Evolutionary conservation across 2,797 vertebrate species (phyloP).

Genomic region (Brachyalestes nurse): DNA sequence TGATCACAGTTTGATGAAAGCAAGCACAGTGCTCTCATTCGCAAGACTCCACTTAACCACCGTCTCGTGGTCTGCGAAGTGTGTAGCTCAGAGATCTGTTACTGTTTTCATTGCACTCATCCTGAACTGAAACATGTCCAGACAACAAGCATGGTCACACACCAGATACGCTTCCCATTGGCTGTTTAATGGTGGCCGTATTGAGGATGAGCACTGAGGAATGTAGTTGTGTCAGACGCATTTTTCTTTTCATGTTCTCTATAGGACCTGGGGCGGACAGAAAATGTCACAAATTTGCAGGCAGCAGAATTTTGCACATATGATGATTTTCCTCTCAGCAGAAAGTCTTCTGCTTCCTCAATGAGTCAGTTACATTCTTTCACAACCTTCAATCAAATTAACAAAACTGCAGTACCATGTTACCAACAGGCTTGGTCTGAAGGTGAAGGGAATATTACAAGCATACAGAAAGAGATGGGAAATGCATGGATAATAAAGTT

Average conservation of each 20-base stretch:
- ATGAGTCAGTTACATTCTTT: too few relatives aligned
- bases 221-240: neutral
- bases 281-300: too few relatives aligned
- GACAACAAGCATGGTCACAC: neutral
- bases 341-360: too few relatives aligned
- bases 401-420: too few relatives aligned
- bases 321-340: too few relatives aligned
- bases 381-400: too few relatives aligned
- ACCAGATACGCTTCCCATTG: neutral
- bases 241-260: neutral
- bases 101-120: conserved; percentile 33
- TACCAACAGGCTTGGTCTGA: too few relatives aligned
- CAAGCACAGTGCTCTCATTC: conserved; percentile 11
- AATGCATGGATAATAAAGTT: too few relatives aligned
- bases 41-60: conserved; percentile 14
- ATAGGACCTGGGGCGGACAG: neutral
- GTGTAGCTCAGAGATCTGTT: conserved; percentile 27
- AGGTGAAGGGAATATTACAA: too few relatives aligned
- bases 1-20: neutral
- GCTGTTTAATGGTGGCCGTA: neutral
- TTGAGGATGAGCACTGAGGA: neutral
- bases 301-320: too few relatives aligned
- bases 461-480: too few relatives aligned
- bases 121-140: neutral
- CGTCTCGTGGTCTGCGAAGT: conserved; percentile 30